Conservation (phyloP, 23 tunicate genomes). For the Diplosoma virens region DNA sequence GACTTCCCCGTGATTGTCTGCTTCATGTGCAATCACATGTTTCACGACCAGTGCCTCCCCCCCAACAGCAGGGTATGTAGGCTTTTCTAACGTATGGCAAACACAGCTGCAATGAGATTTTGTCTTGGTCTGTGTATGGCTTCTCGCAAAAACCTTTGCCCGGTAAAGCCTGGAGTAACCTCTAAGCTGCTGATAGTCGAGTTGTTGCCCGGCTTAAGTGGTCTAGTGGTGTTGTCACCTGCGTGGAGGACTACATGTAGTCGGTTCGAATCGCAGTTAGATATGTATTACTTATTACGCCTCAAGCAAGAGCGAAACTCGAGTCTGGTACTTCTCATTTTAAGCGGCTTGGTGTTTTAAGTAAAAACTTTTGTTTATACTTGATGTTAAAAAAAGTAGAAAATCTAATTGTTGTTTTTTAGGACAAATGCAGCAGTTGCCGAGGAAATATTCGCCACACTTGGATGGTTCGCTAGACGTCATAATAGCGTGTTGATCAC, state of each 20-base stretch:
- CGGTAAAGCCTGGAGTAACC: too few relatives aligned
- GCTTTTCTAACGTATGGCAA: constrained; percentile 4
- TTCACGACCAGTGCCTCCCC: constrained; percentile 71
- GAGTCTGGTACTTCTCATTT: too few relatives aligned
- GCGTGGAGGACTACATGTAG: too few relatives aligned
- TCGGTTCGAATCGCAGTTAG: background rate
- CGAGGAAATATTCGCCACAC: constrained; percentile 54
- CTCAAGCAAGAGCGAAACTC: too few relatives aligned
- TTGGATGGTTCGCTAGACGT: background rate
- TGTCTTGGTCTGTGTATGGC: too few relatives aligned
- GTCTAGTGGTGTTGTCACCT: too few relatives aligned
- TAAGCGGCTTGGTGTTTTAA: background rate
- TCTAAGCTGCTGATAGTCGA: too few relatives aligned
- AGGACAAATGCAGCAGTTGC: constrained; percentile 67
- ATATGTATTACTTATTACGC: background rate
- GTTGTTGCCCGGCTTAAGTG: too few relatives aligned
- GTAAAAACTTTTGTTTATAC: background rate
- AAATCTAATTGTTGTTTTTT: background rate
- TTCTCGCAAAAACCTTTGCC: too few relatives aligned
- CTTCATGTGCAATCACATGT: constrained; percentile 64
- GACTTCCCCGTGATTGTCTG: constrained; percentile 51
- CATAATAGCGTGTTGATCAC: too few relatives aligned
- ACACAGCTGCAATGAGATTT: too few relatives aligned
- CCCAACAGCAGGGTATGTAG: constrained; percentile 47
- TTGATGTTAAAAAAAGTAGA: background rate